Percentiles rank a stretch among this genome's conserved stretches.
These are phyloP conservation scores for Volucella inanis DNA, from an alignment of 2,888 invertebrate genomes.

Conservation along the genomic window DNA sequence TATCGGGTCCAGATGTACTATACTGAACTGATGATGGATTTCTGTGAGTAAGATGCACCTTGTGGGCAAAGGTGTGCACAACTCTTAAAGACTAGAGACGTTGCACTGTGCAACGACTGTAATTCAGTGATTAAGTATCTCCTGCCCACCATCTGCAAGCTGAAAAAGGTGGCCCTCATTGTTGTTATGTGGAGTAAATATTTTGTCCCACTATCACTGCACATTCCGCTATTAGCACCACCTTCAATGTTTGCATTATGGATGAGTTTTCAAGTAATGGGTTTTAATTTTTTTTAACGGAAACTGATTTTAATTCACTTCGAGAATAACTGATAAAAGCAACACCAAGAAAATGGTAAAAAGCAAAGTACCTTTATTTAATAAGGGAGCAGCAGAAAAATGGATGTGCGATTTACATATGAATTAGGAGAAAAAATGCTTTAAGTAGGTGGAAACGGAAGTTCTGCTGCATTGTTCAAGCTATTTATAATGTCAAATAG, in stretches of 20 bases:
- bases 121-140: conserved; percentile 67
- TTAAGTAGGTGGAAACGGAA: conserved; percentile 56
- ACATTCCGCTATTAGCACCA: conserved; percentile 60
- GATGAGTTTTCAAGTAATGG: conserved; percentile 41
- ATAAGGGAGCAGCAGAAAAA: conserved; percentile 56
- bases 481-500: not conserved
- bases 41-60: conserved; percentile 51
- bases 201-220: conserved; percentile 50
- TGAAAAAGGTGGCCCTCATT: conserved; percentile 4
- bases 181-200: conserved; percentile 56
- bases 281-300: conserved; percentile 53
- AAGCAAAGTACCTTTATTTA: conserved; percentile 24
- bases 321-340: conserved; percentile 59
- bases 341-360: not conserved
- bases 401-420: conserved; percentile 70
- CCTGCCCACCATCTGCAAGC: conserved; percentile 44
- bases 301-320: conserved; percentile 67
- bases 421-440: conserved; percentile 55
- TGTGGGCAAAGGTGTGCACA: conserved; percentile 56
- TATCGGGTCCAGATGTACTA: conserved; percentile 64
- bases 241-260: conserved; percentile 57
- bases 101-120: conserved; percentile 29
- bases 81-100: conserved; percentile 11
- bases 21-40: conserved; percentile 64
- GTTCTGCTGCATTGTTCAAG: conserved; percentile 48